These are phyloP conservation scores for Loripinus fragilis DNA, from an alignment of 2,888 invertebrate genomes.

Conservation along the genomic window DNA sequence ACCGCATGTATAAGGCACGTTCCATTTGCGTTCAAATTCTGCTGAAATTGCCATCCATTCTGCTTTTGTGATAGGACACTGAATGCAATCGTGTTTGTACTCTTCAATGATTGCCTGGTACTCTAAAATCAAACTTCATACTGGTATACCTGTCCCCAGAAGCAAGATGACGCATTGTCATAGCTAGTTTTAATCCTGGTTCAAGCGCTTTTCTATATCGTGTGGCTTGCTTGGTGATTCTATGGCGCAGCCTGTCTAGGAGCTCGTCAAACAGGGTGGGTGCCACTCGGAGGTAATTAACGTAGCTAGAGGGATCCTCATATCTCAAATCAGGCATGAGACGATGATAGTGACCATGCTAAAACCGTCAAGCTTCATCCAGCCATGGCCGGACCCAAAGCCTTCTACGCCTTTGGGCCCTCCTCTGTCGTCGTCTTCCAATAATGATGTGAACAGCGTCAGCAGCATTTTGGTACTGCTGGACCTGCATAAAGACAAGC, in stretches of 20 bases:
- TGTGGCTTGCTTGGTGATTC: slow-evolving; percentile 49
- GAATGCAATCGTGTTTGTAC: slow-evolving; percentile 37
- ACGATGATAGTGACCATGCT: slow-evolving; percentile 37
- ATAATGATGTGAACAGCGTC: slow-evolving; percentile 21
- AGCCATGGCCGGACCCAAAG: slow-evolving; percentile 49
- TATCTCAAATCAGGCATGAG: slow-evolving; percentile 41
- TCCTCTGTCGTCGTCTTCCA: slow-evolving; percentile 40
- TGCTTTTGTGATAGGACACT: slow-evolving; percentile 40
- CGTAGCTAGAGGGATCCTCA: slow-evolving; percentile 48
- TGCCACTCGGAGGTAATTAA: slow-evolving; percentile 48
- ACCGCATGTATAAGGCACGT: slow-evolving; percentile 63
- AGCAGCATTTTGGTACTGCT: slow-evolving; percentile 9
- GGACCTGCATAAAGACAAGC: slow-evolving; percentile 2
- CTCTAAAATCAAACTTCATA: slow-evolving; percentile 59
- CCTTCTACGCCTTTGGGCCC: slow-evolving; percentile 36
- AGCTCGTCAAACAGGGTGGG: slow-evolving; percentile 57
- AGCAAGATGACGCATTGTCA: slow-evolving; percentile 55
- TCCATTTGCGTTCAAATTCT: slow-evolving; percentile 54
- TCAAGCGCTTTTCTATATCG: slow-evolving; percentile 46
- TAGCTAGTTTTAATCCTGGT: slow-evolving; percentile 54
- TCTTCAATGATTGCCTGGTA: slow-evolving; percentile 48
- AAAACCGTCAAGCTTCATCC: slow-evolving; percentile 26
- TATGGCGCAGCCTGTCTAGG: slow-evolving; percentile 42
- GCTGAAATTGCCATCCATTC: slow-evolving; percentile 58
- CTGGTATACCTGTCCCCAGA: slow-evolving; percentile 53